phyloP scores from a whole-genome alignment of 2,888 invertebrate genomes.

The Disparrhopalites patrizii region DNA sequence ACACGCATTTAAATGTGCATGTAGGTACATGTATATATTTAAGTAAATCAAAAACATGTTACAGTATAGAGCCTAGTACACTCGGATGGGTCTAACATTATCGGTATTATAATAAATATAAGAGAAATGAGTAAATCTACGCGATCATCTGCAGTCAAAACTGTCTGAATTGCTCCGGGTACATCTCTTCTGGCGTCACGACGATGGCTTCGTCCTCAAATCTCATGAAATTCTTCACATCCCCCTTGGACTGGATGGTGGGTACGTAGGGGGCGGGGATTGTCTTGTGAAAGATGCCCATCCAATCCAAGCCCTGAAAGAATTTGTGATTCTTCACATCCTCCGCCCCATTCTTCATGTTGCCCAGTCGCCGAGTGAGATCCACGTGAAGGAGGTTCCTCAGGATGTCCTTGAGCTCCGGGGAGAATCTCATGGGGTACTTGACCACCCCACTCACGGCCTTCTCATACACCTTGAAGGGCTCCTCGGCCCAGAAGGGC shows the following conservation, averaged over 20 bases:
- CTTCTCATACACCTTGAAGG: conserved; percentile 91
- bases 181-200: too few relatives aligned
- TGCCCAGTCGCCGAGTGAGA: conserved; percentile 97
- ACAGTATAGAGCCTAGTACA: too few relatives aligned
- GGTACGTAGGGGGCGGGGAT: conserved; percentile 50
- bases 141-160: too few relatives aligned
- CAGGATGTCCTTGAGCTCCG: conserved; percentile 77
- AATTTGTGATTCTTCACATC: conserved; percentile 99
- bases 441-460: conserved; percentile 86
- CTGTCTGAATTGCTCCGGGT: too few relatives aligned
- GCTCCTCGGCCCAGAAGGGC: conserved; percentile 86
- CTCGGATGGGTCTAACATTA: too few relatives aligned
- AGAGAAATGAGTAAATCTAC: too few relatives aligned
- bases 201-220: too few relatives aligned
- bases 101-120: too few relatives aligned
- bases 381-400: conserved; percentile 81
- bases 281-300: conserved; percentile 97
- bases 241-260: conserved; percentile 54
- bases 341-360: conserved; percentile 97
- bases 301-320: conserved; percentile 99
- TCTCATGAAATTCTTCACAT: too few relatives aligned
- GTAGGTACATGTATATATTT: too few relatives aligned
- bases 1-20: too few relatives aligned
- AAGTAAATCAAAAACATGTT: too few relatives aligned
- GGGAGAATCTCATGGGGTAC: conserved; percentile 76